These are phyloP conservation scores for Dipodomys spectabilis DNA, from an alignment of 2,113 vertebrate species.

Conservation along the genomic window DNA sequence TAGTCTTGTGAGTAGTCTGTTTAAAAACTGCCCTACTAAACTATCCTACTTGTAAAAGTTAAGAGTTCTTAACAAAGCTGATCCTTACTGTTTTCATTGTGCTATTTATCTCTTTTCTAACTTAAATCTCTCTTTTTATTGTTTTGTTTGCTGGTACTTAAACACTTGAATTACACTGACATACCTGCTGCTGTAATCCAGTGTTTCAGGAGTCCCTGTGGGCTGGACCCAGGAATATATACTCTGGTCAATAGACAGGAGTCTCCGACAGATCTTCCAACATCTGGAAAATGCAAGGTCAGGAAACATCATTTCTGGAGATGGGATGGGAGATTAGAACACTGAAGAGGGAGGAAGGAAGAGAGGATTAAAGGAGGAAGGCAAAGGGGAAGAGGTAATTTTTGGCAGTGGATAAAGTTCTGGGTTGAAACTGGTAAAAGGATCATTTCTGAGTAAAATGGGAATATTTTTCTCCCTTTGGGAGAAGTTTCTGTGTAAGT, in stretches of 20 bases:
- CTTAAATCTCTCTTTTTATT: constrained; percentile 19
- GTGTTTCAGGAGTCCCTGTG: constrained; percentile 66
- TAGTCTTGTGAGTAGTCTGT: constrained; percentile 50
- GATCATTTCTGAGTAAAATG: constrained; percentile 46
- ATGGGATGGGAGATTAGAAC: background rate
- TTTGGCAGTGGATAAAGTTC: background rate
- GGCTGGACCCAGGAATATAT: constrained; percentile 55
- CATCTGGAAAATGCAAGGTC: constrained; percentile 73
- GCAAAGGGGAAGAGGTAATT: background rate
- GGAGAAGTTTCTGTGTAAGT: constrained; percentile 39
- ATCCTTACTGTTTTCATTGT: background rate
- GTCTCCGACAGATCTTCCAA: constrained; percentile 65
- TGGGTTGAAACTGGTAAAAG: background rate
- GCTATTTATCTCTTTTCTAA: constrained; percentile 10
- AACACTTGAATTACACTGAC: constrained; percentile 40
- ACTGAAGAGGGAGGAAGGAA: background rate
- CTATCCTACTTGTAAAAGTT: background rate
- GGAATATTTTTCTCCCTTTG: constrained; percentile 17
- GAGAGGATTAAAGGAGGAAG: background rate
- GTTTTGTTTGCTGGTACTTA: constrained; percentile 26
- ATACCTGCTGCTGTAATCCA: constrained; percentile 42
- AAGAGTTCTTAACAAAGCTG: background rate
- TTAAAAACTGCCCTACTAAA: background rate
- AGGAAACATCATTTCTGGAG: constrained; percentile 28
- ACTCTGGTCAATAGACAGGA: constrained; percentile 61